Evolutionary conservation across 2,797 vertebrate species (phyloP), one percentile per base, ranked within the genome.

Genomic region (Esox lucius): DNA sequence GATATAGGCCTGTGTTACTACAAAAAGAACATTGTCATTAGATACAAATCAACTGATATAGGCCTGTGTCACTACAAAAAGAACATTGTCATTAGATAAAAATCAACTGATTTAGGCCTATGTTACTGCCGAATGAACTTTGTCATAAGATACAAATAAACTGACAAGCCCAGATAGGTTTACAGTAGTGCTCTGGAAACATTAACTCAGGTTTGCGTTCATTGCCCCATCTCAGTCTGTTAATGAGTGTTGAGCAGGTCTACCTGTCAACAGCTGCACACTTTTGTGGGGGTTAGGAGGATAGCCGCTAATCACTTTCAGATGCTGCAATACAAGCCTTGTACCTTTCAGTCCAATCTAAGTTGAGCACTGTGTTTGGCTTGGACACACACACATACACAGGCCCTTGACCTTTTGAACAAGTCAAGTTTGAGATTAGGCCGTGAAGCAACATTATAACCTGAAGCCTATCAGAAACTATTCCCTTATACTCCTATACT

Each of bases 351-450:
- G 15, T 28, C 62, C 62, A 28, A 31, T 65, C 5, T 65, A 31
- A 65, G 62, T 65, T 28, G 24, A 64, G 16, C 53, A 56, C 1
- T 0, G 53, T 56, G 53, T 22, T 56, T 56, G 19, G 16, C 16
- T 56, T 19, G 53, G n/a, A 59, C 53, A 59, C 53, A 59, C 53
- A 59, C 53, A 64, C 16, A 31, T 26, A 24, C 61, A 64, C 26
- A 33, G 61, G 61, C 16, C 64, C 64, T 51, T 49, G 49, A 53
- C 69, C 49, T 39, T 56, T 62, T 39, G n/a, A 61, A 62, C 31
- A 72, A 72, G 56, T 35, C 56, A 19, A 17, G 33, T 72, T 12
- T 72, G 53, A 59, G 26, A 61, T 61, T 61, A 39, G 16, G 11
- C 9, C 12, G 35, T 39, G 56, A 24, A 24, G 1, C 2, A 2